phyloP scores from a whole-genome alignment of 2,113 vertebrate genomes.

The Tichodroma muraria region DNA sequence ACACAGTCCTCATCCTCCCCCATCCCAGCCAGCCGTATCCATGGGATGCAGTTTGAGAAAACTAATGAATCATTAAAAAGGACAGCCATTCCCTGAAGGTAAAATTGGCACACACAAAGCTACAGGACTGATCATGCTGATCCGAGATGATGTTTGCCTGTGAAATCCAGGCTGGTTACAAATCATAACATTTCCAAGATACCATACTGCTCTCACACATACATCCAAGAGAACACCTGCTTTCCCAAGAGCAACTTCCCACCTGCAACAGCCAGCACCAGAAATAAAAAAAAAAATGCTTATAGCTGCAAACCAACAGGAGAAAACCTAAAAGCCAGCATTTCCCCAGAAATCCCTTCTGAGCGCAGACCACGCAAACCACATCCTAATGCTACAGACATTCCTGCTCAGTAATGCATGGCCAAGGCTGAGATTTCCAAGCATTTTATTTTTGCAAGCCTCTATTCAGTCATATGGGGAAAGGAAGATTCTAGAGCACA shows the following conservation, averaged over 20 bases:
- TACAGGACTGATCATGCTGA: not conserved
- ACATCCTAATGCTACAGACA: not conserved
- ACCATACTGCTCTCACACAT: not conserved
- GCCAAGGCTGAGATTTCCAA: not conserved
- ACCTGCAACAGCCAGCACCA: not conserved
- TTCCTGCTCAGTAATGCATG: not conserved
- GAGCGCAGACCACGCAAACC: not conserved
- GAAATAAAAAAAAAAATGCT: not conserved
- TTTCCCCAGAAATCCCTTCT: not conserved
- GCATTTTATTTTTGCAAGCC: not conserved
- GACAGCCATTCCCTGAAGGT: conserved; percentile 9
- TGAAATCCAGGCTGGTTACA: not conserved
- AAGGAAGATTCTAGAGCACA: not conserved
- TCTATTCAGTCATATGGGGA: not conserved
- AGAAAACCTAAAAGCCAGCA: not conserved
- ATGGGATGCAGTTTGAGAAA: not conserved
- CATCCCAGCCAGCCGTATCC: not conserved
- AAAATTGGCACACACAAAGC: not conserved
- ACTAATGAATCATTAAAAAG: conserved; percentile 15
- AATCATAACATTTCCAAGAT: not conserved
- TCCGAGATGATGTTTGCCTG: not conserved
- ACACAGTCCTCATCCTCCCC: not conserved
- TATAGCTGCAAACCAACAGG: not conserved
- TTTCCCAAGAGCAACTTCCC: not conserved
- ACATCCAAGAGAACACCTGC: not conserved